phyloP scores from a whole-genome alignment of 2,113 vertebrate genomes.

The Sakesphorus luctuosus region DNA sequence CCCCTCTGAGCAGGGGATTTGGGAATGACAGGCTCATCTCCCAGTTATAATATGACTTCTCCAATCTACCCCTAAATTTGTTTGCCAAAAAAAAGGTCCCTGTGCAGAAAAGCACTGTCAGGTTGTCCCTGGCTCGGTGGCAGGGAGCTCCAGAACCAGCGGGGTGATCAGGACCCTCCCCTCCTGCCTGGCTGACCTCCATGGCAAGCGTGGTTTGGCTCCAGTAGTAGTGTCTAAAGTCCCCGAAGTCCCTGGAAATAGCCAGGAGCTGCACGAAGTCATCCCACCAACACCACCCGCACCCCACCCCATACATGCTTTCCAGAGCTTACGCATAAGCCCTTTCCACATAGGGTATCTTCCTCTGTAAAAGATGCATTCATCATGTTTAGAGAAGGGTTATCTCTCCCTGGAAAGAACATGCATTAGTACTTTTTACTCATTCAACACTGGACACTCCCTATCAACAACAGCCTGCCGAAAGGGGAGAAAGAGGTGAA shows the following conservation, averaged over 20 bases:
- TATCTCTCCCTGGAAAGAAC: constrained; percentile 83
- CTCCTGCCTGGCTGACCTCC: not conserved
- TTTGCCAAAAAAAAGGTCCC: not conserved
- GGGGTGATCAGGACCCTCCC: not conserved
- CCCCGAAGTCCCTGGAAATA: not conserved
- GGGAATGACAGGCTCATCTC: not conserved
- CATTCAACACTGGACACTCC: constrained; percentile 87
- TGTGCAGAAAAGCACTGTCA: not conserved
- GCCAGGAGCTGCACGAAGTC: not conserved
- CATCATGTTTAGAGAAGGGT: constrained; percentile 84
- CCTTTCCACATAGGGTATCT: constrained; percentile 62
- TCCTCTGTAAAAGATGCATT: constrained; percentile 77
- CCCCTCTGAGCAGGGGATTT: not conserved
- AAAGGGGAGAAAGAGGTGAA: constrained; percentile 74
- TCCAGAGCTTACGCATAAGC: not conserved
- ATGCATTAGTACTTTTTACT: constrained; percentile 90
- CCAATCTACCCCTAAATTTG: not conserved
- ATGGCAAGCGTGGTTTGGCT: not conserved
- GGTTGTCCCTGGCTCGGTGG: not conserved
- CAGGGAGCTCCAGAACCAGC: accelerated
- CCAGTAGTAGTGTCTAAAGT: not conserved
- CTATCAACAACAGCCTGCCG: constrained; percentile 87
- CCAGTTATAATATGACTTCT: not conserved
- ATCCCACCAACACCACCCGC: not conserved
- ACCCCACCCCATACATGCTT: not conserved